phyloP scores from a whole-genome alignment of 2,888 invertebrate species.

The Zootermopsis nevadensis region DNA sequence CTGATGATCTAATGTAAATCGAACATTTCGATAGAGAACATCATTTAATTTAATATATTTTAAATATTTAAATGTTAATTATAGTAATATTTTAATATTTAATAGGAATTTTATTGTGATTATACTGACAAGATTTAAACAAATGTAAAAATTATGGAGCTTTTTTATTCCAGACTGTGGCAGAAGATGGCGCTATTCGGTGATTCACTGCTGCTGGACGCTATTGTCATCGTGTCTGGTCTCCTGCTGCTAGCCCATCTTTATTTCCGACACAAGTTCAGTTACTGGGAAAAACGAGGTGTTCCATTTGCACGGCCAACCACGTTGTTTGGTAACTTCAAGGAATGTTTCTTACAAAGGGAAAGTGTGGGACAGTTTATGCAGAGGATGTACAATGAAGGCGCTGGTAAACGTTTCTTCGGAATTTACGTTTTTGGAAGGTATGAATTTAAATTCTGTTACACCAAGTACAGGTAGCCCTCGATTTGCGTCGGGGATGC shows the following conservation, averaged over 20 bases:
- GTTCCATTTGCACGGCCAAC: constrained; percentile 11
- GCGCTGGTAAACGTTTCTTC: neutral
- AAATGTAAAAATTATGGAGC: too few species aligned
- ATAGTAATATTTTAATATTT: too few species aligned
- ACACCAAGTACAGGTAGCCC: neutral
- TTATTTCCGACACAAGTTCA: constrained; percentile 16
- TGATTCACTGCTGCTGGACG: neutral
- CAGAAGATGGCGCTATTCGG: neutral
- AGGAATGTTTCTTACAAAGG: constrained; percentile 26
- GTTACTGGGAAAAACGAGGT: constrained; percentile 37
- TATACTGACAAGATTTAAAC: too few species aligned
- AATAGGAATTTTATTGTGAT: too few species aligned
- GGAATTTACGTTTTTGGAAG: neutral
- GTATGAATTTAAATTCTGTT: neutral
- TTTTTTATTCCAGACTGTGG: neutral
- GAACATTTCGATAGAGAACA: too few species aligned
- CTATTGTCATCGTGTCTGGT: neutral
- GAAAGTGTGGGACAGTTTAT: constrained; percentile 36
- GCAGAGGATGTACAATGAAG: neutral
- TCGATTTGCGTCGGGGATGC: too few species aligned
- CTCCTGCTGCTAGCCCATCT: neutral
- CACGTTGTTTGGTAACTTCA: constrained; percentile 37
- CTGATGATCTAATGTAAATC: too few species aligned
- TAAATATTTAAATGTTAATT: too few species aligned
- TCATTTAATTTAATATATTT: too few species aligned